Percentiles rank a stretch among this genome's conserved stretches.
Evolutionary conservation across 2,888 invertebrate species (phyloP).

Genomic region (Sinelater perroti): DNA sequence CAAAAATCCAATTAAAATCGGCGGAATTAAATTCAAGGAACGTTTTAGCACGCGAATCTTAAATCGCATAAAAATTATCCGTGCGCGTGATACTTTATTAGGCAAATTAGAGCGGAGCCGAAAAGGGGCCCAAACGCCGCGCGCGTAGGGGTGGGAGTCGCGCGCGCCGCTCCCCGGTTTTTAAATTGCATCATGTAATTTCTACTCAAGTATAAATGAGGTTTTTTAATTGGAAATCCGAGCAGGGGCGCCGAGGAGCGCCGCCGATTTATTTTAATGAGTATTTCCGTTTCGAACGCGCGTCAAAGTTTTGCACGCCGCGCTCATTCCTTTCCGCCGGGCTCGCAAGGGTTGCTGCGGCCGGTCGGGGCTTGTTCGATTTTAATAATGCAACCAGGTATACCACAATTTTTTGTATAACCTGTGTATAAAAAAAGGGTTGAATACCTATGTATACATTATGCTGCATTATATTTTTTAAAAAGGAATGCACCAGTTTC

Average conservation of each 20-base stretch:
- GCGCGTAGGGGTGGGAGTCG: conserved; percentile 53
- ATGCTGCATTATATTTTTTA: no score
- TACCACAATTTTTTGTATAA: no score
- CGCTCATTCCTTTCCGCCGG: conserved; percentile 3
- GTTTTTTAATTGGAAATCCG: conserved; percentile 62
- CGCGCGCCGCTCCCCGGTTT: conserved; percentile 50
- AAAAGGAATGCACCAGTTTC: no score
- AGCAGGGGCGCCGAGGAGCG: conserved; percentile 48
- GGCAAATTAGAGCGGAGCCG: conserved; percentile 49
- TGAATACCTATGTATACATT: no score
- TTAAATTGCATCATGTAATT: conserved; percentile 61
- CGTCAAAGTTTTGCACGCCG: conserved; percentile 29
- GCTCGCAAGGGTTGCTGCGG: no score
- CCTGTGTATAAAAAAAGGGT: no score
- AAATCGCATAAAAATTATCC: conserved; percentile 62
- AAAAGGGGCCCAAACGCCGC: conserved; percentile 48
- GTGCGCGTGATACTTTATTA: conserved; percentile 62
- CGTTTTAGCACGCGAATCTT: conserved; percentile 61
- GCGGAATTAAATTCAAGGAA: conserved; percentile 59
- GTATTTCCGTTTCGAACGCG: conserved; percentile 47
- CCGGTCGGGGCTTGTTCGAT: no score
- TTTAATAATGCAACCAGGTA: no score
- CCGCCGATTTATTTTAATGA: conserved; percentile 57
- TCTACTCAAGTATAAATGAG: conserved; percentile 61
- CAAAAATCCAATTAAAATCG: conserved; percentile 60